Evolutionary conservation across 1,140 invertebrate genomes (phyloP).

Genomic region (Gerris buenoi): DNA sequence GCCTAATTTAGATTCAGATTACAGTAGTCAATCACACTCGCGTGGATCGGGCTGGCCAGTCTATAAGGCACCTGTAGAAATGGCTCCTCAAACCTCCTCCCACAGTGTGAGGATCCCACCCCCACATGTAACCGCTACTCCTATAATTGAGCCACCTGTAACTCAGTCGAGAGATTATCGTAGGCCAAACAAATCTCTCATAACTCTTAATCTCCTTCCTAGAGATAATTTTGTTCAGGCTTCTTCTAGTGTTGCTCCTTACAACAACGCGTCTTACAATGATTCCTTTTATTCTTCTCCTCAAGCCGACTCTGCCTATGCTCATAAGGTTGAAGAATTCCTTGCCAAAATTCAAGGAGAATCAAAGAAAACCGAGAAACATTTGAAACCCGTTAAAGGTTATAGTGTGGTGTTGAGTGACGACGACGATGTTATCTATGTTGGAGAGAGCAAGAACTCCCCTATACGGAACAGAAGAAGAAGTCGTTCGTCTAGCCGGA

Average conservation of each 20-base stretch:
- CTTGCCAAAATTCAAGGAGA: not conserved
- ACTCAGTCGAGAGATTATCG: not conserved
- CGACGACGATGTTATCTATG: not conserved
- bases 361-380: too few relatives aligned
- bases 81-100: not conserved
- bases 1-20: too few relatives aligned
- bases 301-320: not conserved
- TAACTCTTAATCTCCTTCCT: not conserved
- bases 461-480: not conserved
- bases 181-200: not conserved
- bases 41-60: not conserved
- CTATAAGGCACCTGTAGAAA: too few relatives aligned
- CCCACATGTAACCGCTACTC: not conserved
- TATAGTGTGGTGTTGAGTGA: not conserved
- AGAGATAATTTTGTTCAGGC: not conserved
- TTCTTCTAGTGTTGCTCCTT: too few relatives aligned
- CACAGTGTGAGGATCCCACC: not conserved
- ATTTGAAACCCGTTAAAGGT: too few relatives aligned
- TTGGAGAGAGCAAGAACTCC: not conserved
- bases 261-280: too few relatives aligned
- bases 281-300: not conserved
- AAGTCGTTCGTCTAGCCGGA: too few relatives aligned
- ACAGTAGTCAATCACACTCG: too few relatives aligned
- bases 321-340: not conserved
- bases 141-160: not conserved